phyloP scores from a whole-genome alignment of 2,888 invertebrate genomes.

The Agapostemon virescens region DNA sequence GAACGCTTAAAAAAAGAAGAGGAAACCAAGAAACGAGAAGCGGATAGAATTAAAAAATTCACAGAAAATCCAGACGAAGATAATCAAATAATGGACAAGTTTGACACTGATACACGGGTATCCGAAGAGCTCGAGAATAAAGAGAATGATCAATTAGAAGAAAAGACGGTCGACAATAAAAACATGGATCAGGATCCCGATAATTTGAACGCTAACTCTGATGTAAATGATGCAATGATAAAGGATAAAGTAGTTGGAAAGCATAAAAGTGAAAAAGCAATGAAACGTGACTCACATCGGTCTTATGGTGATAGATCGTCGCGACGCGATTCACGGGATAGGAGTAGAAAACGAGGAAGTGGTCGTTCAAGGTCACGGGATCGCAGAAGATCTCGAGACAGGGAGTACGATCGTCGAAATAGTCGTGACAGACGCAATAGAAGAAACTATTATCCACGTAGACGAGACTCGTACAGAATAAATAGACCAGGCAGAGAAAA shows the following conservation, averaged over 20 bases:
- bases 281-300: conserved; percentile 67
- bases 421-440: conserved; percentile 72
- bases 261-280: conserved; percentile 54
- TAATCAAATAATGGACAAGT: conserved; percentile 55
- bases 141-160: conserved; percentile 66
- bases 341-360: conserved; percentile 68
- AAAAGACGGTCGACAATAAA: conserved; percentile 48
- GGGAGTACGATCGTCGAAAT: conserved; percentile 68
- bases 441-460: conserved; percentile 71
- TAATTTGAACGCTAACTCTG: conserved; percentile 60
- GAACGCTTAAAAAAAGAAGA: conserved; percentile 83
- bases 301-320: conserved; percentile 65
- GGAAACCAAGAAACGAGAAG: conserved; percentile 83
- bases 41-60: conserved; percentile 81
- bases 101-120: conserved; percentile 51
- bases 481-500: conserved; percentile 68
- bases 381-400: conserved; percentile 72
- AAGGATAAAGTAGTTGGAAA: conserved; percentile 63
- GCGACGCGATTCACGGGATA: conserved; percentile 72
- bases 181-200: conserved; percentile 51
- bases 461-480: conserved; percentile 69
- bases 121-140: conserved; percentile 64
- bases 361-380: conserved; percentile 74
- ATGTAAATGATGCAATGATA: conserved; percentile 62
- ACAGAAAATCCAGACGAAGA: conserved; percentile 80